phyloP scores from a whole-genome alignment of 2,888 invertebrate genomes.

The Leucania comma region DNA sequence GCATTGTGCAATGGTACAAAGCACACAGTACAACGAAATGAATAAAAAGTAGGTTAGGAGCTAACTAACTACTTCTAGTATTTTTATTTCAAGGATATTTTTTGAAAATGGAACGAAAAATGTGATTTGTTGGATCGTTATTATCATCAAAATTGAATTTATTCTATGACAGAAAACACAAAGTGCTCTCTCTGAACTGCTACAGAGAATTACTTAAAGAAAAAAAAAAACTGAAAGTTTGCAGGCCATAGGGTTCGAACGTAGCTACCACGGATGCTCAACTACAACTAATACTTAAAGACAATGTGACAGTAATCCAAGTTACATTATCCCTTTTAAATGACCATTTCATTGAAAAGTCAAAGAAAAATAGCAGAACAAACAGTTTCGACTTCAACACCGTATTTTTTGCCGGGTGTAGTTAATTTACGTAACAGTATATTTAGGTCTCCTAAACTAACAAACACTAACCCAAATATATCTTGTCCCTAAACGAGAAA shows the following conservation, averaged over 20 bases:
- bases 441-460: conserved; percentile 25
- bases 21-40: conserved; percentile 6
- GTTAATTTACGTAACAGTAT: conserved; percentile 36
- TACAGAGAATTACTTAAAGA: too few species aligned
- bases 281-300: too few species aligned
- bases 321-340: neutral
- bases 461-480: conserved; percentile 29
- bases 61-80: neutral
- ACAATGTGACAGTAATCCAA: neutral
- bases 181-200: too few species aligned
- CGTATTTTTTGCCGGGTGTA: conserved; percentile 12
- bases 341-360: neutral
- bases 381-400: neutral
- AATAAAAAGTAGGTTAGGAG: conserved; percentile 8
- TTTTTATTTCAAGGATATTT: too few species aligned
- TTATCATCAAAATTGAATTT: too few species aligned
- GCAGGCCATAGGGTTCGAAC: too few species aligned
- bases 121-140: too few species aligned
- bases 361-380: neutral
- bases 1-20: conserved; percentile 1
- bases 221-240: too few species aligned
- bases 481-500: conserved; percentile 39
- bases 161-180: too few species aligned
- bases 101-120: too few species aligned
- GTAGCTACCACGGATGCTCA: too few species aligned